Base-by-base conservation (phyloP, 1,140 invertebrate genomes). In the Maniola jurtina region DNA sequence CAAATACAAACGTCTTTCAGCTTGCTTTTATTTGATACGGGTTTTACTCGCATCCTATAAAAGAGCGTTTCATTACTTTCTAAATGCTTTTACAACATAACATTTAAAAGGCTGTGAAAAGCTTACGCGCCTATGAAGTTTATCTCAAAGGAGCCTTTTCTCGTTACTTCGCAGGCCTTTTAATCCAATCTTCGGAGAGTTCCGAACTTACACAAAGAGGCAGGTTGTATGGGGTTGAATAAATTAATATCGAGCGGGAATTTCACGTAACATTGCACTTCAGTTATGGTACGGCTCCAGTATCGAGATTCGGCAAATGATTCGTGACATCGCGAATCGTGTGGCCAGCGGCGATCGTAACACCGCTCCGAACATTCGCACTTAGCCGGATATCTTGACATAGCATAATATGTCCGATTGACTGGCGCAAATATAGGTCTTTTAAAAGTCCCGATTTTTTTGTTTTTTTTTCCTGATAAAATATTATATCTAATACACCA, bases 251-350 rank as follows among this genome's bases (percentile, higher is more conserved):
- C 70, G 62, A 62, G 62, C 67, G 65, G 73, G 76, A 77, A 81
- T 81, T 83, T 81, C 76, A 77, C 78, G 80, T 79, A 72, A 76
- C 75, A 75, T 76, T 82, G 81, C 76, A 79, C 80, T 75, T 80
- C 66, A 75, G 69, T 75, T 25, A 4, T 25, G 25, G 25, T 25
- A 25, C 25, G 25, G 25, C 4, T 25, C 25, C 25, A 25, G 1
- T 25, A 25, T 25, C 25, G 25, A 4, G 25, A 4, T 25, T 25
- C 25, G 25, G 25, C 25, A 2, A 25, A 25, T 4, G 25, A 25
- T 25, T 25, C 25, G 25, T 25, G 25, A 25, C 4, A 25, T 25
- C 25, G 25, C 25, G 25, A 4, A 25, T 25, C 4, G 25, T 25
- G 25, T 25, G 25, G 25, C 25, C 25, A 25, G 25, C 25, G 25